Base-by-base conservation (phyloP, 2,888 invertebrate genomes). In the Diarsia brunnea region DNA sequence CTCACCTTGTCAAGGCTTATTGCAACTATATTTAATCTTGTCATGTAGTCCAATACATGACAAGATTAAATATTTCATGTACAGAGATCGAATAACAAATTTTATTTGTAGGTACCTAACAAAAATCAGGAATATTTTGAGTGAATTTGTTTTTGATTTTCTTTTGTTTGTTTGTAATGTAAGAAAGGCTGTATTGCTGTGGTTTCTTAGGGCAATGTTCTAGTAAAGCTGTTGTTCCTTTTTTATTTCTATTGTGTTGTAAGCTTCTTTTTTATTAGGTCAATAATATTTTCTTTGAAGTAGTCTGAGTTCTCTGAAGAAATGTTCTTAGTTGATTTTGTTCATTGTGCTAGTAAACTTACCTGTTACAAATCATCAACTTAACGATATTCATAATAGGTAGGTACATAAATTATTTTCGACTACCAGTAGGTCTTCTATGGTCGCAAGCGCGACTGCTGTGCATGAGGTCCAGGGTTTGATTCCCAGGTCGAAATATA, bases 171-270 rank as follows among this genome's bases (percentile, higher is more conserved):
- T 66, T 82, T 61, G 69, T 31, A 85, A 68, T 53, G 38, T 63
- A 84, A 63, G 55, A 73, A 81, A 69, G 51, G 27, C 27, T 55
- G 67, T 69, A 61, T 80, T 81, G 0, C 21, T 69, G 27, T 19
- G 81, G 81, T 51, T 84, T 81, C 66, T 24, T 24, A 5, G 84
- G 51, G 55, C 84, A 81, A 69, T 53, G 61, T 31, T 74, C 60
- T 43, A 19, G 45, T 55, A 80, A 84, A 80, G 64, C 68, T 81
- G 43, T 80, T 84, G 73, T 80, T 43, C n/a, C 24, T 31, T 84
- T 69, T 65, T 24, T 16, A 14, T 19, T 73, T 64, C 60, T n/a
- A 43, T 84, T 84, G 45, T 68, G 14, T 64, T 79, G 21, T 55
- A 45, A 55, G 31, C 16, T 67, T 43, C 21, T 66, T 82, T 79